Evolutionary conservation across 2,888 invertebrate genomes (phyloP), one percentile per base, ranked within the genome.

Genomic region (Xanthia togata): DNA sequence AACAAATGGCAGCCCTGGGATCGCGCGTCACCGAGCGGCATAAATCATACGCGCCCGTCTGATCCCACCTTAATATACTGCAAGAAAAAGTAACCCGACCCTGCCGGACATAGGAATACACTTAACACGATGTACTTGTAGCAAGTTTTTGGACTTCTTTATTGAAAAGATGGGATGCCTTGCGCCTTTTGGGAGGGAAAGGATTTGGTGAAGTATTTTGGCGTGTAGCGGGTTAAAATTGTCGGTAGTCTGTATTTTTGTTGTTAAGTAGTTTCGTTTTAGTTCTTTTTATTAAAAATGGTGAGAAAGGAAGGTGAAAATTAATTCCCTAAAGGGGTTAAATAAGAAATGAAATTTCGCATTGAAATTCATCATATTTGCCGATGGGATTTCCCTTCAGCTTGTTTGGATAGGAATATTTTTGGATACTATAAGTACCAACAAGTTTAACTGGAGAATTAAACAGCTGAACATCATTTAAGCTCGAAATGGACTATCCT

Each of bases 1-100:
- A 76, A 79, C 73, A 83, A 81, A 79, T 82, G 70, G 86, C 84
- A 88, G 71, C 88, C 84, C 84, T 83, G 78, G 82, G 87, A 78
- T 71, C 70, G 70, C 64, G 73, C 76, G 81, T 81, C 81, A 69
- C 67, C 77, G 79, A 57, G 35, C 71, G 71, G 86, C 88, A 94
- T 95, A 95, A 94, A 94, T 95, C 95, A 95, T 95, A 93, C 91
- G 85, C 91, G 89, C 93, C 91, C 75, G 80, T 91, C 89, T 91
- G 93, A 94, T 93, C 93, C 93, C 91, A 91, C 92, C 93, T 95
- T 96, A 96, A 96, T 96, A 95, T 92, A 96, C 93, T 95, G 90
- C 91, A 93, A 92, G 94, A 94, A 94, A 95, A 95, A 95, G 93
- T 94, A 94, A 93, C 94, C 94, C 94, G 90, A 91, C 92, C 92